These are phyloP conservation scores for Hypselothyrea guttata DNA, from an alignment of 2,888 invertebrate genomes.

Conservation along the genomic window DNA sequence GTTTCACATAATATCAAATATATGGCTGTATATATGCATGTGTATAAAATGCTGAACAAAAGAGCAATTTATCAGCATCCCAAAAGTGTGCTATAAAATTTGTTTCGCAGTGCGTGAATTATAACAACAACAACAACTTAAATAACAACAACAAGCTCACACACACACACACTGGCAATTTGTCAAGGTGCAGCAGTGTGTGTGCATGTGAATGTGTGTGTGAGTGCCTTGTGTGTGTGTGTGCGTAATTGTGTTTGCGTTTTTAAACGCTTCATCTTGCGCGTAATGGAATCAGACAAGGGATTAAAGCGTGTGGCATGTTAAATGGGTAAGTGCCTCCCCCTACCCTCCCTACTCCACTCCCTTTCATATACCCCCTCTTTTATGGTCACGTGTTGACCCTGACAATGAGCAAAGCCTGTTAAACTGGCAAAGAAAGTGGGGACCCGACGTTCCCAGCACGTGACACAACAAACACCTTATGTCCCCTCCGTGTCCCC, in stretches of 20 bases:
- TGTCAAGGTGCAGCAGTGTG: constrained; percentile 40
- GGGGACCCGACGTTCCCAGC: neutral
- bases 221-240: constrained; percentile 5
- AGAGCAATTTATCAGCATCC: constrained; percentile 73
- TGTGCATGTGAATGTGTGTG: neutral
- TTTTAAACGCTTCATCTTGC: constrained; percentile 31
- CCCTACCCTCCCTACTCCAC: neutral
- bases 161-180: constrained; percentile 35
- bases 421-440: neutral
- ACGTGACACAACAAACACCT: constrained; percentile 20
- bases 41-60: constrained; percentile 56
- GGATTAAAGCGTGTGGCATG: constrained; percentile 52
- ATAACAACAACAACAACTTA: constrained; percentile 32
- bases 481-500: constrained; percentile 2
- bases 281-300: constrained; percentile 37
- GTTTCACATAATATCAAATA: constrained; percentile 11
- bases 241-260: constrained; percentile 34
- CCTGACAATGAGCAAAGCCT: constrained; percentile 17
- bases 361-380: too few species aligned
- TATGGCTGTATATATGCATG: constrained; percentile 1
- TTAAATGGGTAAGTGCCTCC: constrained; percentile 56
- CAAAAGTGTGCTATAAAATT: constrained; percentile 60
- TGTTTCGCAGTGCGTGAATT: constrained; percentile 37
- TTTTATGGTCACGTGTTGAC: constrained; percentile 6
- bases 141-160: constrained; percentile 26